Evolutionary conservation across 2,113 vertebrate species (phyloP).

Genomic region (Dasyurus viverrinus): DNA sequence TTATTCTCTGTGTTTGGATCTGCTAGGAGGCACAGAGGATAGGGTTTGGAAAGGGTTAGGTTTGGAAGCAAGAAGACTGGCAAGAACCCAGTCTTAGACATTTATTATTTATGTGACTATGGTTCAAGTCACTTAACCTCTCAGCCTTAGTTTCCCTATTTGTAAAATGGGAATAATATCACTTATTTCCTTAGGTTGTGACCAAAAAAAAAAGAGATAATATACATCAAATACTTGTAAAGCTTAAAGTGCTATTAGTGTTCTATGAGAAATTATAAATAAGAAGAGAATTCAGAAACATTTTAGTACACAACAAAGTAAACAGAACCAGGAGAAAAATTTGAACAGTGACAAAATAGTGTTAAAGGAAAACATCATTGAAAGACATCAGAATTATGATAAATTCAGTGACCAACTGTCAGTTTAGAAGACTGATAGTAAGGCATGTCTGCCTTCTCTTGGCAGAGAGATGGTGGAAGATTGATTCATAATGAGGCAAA

Average conservation of each 20-base stretch:
- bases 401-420: constrained; percentile 1
- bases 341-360: not conserved
- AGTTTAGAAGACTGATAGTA: not conserved
- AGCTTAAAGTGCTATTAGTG: not conserved
- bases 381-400: not conserved
- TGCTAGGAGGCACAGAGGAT: not conserved
- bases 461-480: not conserved
- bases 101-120: not conserved
- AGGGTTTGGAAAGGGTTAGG: not conserved
- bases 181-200: not conserved
- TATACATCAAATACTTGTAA: not conserved
- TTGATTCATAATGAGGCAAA: not conserved
- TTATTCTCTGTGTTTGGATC: not conserved
- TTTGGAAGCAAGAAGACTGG: not conserved
- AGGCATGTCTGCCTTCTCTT: not conserved
- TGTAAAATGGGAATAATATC: not conserved
- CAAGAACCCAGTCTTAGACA: not conserved
- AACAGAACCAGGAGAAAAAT: not conserved
- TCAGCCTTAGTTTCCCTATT: not conserved
- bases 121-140: not conserved
- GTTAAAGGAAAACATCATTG: not conserved
- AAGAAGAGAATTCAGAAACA: not conserved
- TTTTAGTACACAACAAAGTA: not conserved
- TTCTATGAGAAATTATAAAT: not conserved
- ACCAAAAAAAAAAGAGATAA: not conserved